Evolutionary conservation across 1,140 invertebrate species (phyloP).

Genomic region (Thaumetopoea pityocampa): DNA sequence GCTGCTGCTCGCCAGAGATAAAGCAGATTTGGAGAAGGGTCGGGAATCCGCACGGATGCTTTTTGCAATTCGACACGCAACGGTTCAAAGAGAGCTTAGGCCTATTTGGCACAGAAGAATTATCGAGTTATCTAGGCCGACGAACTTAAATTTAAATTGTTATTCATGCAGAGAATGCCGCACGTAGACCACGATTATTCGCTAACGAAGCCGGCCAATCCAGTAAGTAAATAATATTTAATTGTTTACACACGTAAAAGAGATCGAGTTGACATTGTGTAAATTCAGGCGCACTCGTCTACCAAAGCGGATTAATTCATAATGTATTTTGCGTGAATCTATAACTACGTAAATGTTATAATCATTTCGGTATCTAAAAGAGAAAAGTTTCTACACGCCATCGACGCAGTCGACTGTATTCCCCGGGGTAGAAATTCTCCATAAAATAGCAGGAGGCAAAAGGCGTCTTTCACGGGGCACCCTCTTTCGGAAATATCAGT

Average conservation of each 20-base stretch:
- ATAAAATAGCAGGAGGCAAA: slow-evolving; percentile 27
- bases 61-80: slow-evolving; percentile 34
- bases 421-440: slow-evolving; percentile 30
- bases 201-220: slow-evolving; percentile 26
- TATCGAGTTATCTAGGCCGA: slow-evolving; percentile 19
- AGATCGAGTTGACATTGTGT: slow-evolving; percentile 42
- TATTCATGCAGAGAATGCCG: slow-evolving; percentile 23
- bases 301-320: slow-evolving; percentile 43
- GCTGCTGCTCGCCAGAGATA: slow-evolving; percentile 44
- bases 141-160: slow-evolving; percentile 30
- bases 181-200: slow-evolving; percentile 25
- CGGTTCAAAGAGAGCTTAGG: slow-evolving; percentile 32
- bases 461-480: slow-evolving; percentile 25
- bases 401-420: slow-evolving; percentile 23
- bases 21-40: slow-evolving; percentile 36
- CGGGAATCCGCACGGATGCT: slow-evolving; percentile 19
- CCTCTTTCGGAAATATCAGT: slow-evolving; percentile 34
- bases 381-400: slow-evolving; percentile 15
- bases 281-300: slow-evolving; percentile 45
- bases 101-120: slow-evolving; percentile 29
- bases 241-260: slow-evolving; percentile 47
- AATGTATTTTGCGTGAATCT: slow-evolving; percentile 26
- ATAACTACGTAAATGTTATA: slow-evolving; percentile 26
- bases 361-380: slow-evolving; percentile 13
- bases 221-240: slow-evolving; percentile 40